Evolutionary conservation across 2,888 invertebrate species (phyloP), one percentile per base, ranked within the genome.

Genomic region (Tachina grossa): DNA sequence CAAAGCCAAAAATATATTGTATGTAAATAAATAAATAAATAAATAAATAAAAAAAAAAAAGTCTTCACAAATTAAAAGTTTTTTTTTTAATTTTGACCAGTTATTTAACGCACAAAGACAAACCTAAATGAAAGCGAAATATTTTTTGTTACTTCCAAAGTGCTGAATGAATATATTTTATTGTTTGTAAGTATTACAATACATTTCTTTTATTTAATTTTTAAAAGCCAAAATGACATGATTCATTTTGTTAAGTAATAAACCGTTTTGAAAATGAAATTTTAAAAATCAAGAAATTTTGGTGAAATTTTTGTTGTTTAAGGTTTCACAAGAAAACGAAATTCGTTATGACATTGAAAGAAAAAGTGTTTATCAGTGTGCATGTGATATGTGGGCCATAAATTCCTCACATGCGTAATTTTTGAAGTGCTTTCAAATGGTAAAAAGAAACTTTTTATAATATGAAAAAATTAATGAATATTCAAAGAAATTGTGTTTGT

Each of bases 121-220:
- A 13, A 45, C 13, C 71, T 22, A 55, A 79, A 85, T 76, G 83
- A 85, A 85, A 83, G 79, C 83, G 83, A 85, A 85, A 83, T 83
- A n/a, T 80, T 66, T 51, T 72, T 45, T 72, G 66, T 66, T 39
- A 59, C 59, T 39, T 72, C 45, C 43, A 41, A 59, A 72, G 51
- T 66, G 77, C 77, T 65, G 77, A 75, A 81, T 75, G 74, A 63
- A 74, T 68, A 3, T 11, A 16, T 66, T 74, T 72, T 79, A 72
- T 76, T 76, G 61, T 81, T 71, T 81, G 85, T 85, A 83, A 83
- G 79, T 85, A 85, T 83, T 85, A 76, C 71, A 80, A 63, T 75
- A 69, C 19, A 41, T 65, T 75, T 53, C 47, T 9, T 45, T 45
- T 10, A n/a, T 43, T 72, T 47, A 31, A 31, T 1, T 57, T 55